A percentile compares a stretch with the other conserved stretches of the same genome.
Evolutionary conservation across 2,113 vertebrate genomes (phyloP).

Genomic region (Planiliza haematocheilus): DNA sequence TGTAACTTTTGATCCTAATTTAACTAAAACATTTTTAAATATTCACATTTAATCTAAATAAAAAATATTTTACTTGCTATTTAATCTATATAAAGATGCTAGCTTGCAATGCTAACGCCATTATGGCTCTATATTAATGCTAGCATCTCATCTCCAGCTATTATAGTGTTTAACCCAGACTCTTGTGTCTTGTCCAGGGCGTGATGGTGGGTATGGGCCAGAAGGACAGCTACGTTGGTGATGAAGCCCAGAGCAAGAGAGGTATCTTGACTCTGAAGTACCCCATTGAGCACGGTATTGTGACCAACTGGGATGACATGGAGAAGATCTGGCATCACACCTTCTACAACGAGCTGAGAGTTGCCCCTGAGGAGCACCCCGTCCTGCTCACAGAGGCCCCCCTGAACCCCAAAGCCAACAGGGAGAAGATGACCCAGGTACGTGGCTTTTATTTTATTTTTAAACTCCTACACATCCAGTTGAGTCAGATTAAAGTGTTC

Average conservation of each 20-base stretch:
- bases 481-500: background rate
- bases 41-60: too few species aligned
- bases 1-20: too few species aligned
- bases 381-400: slow-evolving; percentile 98
- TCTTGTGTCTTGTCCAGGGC: slow-evolving; percentile 81
- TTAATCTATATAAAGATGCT: too few species aligned
- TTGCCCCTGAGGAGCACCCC: slow-evolving; percentile 98
- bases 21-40: too few species aligned
- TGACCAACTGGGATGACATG: slow-evolving; percentile 99
- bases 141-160: too few species aligned
- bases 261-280: slow-evolving; percentile 99
- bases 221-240: slow-evolving; percentile 98
- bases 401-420: slow-evolving; percentile 99
- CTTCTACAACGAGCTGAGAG: slow-evolving; percentile 99
- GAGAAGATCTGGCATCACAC: slow-evolving; percentile 99
- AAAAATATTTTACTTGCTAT: too few species aligned
- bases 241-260: slow-evolving; percentile 99
- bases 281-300: slow-evolving; percentile 97
- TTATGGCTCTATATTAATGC: too few species aligned
- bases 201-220: slow-evolving; percentile 99
- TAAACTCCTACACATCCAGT: background rate
- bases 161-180: too few species aligned
- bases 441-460: slow-evolving; percentile 3
- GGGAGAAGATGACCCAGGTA: slow-evolving; percentile 99
- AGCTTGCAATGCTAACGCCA: too few species aligned